Base-by-base conservation (phyloP, 2,888 invertebrate genomes). In the Petrophora chlorosata region DNA sequence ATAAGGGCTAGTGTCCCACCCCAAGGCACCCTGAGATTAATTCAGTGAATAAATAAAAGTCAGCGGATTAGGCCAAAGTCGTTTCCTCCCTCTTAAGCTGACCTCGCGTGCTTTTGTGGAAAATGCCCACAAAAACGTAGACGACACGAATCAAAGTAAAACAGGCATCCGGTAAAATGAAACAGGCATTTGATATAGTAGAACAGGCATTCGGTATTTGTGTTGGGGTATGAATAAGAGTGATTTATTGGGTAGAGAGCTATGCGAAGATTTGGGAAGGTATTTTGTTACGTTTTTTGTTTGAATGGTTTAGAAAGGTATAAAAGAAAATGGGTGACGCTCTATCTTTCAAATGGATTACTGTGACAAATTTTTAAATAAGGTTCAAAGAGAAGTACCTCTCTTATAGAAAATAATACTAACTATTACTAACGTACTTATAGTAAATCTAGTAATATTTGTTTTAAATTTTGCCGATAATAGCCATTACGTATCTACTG, bases 1-100 rank as follows among this genome's bases (percentile, higher is more conserved):
- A 81, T 79, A 83, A 83, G 85, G 83, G 79, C 67, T 70, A 67
- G 65, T 76, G 79, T 77, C 80, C 82, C 78, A 71, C 76, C 80
- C 82, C 70, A 67, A 65, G 71, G 71, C 73, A 61, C 64, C 74
- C 72, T 64, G 81, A 89, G 89, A 90, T 89, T 89, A 90, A 90
- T 89, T 89, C 88, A 87, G 83, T 88, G 90, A 89, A 90, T 90
- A 90, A 90, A 90, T 89, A 90, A 90, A 89, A 89, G 90, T 89
- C 90, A 88, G 90, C 88, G 88, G 90, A 89, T 89, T 89, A 89
- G 86, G 83, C 82, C 85, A 80, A 80, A 85, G 86, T 83, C 86
- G 85, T 86, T 88, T 82, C 86, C 86, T 85, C 86, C 87, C 89
- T 85, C 88, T 84, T 80, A 82, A 82, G 83, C 82, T 87, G 89